Evolutionary conservation across 2,113 vertebrate species (phyloP), one percentile per base, ranked within the genome.

Genomic region (Piaya cayana): DNA sequence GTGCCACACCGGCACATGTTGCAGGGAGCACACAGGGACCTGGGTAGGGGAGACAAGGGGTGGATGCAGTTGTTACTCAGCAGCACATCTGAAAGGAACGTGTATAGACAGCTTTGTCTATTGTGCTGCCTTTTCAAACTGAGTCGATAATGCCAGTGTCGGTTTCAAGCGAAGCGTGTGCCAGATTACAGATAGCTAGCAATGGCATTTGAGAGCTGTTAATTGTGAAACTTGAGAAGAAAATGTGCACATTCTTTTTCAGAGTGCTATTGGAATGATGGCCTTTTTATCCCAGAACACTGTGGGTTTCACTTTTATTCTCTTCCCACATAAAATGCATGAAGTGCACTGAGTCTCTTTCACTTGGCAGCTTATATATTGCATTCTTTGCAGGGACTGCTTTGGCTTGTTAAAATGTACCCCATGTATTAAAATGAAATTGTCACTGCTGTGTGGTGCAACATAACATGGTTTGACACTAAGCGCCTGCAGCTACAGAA

Each of bases 341-440:
- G 39, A 95, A 90, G 90, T 95, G 82, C 91, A 16, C 63, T 3
- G 86, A 95, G 85, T 64, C 92, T 91, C 82, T 93, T 88, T 91
- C 92, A 84, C 64, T 94, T 83, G 96, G 95, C 96, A 95, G 94
- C 62, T 87, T 88, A 95, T 93, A 45, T 65, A 49, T 95, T 94
- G 80, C 84, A 74, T 62, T 96, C 80, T 96, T 97, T 93, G 95
- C 95, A 84, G 95, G 95, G 93, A 95, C 82, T 89, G 92, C 81
- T 96, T 97, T 90, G 92, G 92, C 95, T 97, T 96, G 94, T 97
- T 97, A 97, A 97, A 96, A 95, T 87, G 95, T 94, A 88, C 93
- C 96, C 97, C 56, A 19, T 97, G 96, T 97, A 97, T 98, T 96
- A 97, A 97, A 98, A 98, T 97, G 97, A 97, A 98, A 98, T 97